Conservation (phyloP, 1,140 invertebrate species). For the Lepidurus arcticus region DNA sequence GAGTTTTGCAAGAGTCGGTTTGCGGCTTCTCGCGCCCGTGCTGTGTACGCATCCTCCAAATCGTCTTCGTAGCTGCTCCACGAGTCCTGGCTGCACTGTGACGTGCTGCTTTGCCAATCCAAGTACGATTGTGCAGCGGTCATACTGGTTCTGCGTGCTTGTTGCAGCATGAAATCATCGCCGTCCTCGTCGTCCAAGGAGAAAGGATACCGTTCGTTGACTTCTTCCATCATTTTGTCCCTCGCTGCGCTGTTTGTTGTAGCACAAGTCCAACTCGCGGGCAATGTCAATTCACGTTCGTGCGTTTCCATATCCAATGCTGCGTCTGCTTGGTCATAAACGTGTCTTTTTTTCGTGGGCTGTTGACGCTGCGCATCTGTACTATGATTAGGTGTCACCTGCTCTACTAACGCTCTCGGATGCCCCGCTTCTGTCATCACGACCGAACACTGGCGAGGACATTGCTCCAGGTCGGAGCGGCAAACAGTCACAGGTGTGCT, state of each 20-base stretch:
- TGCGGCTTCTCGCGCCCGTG: neutral
- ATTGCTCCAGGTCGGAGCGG: too few relatives aligned
- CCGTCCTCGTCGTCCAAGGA: neutral
- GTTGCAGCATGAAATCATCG: neutral
- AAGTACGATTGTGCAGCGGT: neutral
- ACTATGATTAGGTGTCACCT: neutral
- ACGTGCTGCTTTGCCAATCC: constrained; percentile 21
- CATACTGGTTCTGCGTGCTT: neutral
- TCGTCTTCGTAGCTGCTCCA: constrained; percentile 4
- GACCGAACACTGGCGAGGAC: too few relatives aligned
- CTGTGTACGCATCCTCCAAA: neutral
- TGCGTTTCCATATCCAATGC: neutral
- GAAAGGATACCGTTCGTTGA: constrained; percentile 21
- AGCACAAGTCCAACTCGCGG: neutral
- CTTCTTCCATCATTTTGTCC: neutral
- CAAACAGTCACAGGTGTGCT: too few relatives aligned
- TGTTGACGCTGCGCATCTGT: constrained; percentile 15
- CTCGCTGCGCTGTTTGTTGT: neutral
- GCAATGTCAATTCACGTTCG: neutral
- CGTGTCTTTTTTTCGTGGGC: neutral
- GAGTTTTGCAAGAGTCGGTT: neutral
- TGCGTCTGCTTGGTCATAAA: neutral
- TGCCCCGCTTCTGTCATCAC: neutral
- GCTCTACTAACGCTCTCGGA: neutral
- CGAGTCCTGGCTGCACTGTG: neutral